Evolutionary conservation across 2,113 vertebrate genomes (phyloP).

Genomic region (Euleptes europaea): DNA sequence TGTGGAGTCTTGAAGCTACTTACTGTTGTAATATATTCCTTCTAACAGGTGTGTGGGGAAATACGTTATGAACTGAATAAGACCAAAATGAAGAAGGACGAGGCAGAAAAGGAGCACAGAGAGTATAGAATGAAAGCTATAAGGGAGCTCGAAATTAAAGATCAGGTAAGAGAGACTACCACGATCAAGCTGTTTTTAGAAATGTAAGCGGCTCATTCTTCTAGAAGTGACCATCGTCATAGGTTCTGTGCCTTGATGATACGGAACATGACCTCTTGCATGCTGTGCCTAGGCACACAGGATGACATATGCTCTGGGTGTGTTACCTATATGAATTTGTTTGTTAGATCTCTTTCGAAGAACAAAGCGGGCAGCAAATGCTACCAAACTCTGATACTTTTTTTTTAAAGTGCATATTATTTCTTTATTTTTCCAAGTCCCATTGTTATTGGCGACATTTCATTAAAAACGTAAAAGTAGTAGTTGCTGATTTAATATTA

Average conservation of each 20-base stretch:
- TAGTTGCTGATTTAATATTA: constrained; percentile 58
- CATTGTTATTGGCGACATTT: constrained; percentile 54
- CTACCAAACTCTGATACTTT: not conserved
- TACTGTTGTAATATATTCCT: constrained; percentile 62
- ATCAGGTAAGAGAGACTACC: constrained; percentile 82
- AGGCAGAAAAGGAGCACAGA: constrained; percentile 88
- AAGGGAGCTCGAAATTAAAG: constrained; percentile 84
- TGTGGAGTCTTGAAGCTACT: constrained; percentile 53
- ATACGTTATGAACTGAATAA: constrained; percentile 88
- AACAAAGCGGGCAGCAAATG: constrained; percentile 38
- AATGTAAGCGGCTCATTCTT: constrained; percentile 53
- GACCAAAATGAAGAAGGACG: constrained; percentile 88
- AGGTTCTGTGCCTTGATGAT: constrained; percentile 48
- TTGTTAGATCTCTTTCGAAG: constrained; percentile 52
- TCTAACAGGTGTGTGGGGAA: constrained; percentile 89
- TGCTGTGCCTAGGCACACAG: constrained; percentile 40
- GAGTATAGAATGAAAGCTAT: constrained; percentile 83
- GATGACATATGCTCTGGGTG: not conserved
- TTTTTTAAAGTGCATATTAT: not conserved
- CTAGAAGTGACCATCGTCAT: constrained; percentile 56
- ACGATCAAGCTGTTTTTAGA: constrained; percentile 63
- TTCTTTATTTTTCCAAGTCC: constrained; percentile 63
- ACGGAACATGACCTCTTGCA: constrained; percentile 56
- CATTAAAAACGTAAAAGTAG: constrained; percentile 46
- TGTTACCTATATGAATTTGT: constrained; percentile 45